Percentiles rank a stretch among this genome's conserved stretches.
These are phyloP conservation scores for Chelmon rostratus DNA, from an alignment of 2,797 vertebrate genomes.

Conservation along the genomic window DNA sequence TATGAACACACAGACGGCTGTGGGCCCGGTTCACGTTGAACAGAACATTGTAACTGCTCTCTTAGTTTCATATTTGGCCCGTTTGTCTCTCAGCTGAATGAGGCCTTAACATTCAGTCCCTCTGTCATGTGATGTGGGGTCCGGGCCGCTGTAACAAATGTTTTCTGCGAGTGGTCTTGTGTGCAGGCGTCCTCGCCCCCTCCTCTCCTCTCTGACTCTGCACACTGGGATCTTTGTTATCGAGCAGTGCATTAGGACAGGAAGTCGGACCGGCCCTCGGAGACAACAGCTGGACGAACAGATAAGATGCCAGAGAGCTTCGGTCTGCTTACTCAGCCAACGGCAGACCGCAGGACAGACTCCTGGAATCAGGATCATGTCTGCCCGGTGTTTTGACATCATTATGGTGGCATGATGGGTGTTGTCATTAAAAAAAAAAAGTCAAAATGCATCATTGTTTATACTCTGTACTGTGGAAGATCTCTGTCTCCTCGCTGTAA, in stretches of 20 bases:
- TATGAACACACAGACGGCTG: neutral
- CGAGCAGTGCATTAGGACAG: constrained; percentile 63
- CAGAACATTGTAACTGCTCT: neutral
- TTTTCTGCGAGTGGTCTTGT: constrained; percentile 20
- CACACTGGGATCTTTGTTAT: constrained; percentile 77
- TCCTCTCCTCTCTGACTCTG: constrained; percentile 2
- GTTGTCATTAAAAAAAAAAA: neutral
- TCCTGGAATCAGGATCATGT: neutral
- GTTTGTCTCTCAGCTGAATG: neutral
- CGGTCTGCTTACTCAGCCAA: constrained; percentile 2
- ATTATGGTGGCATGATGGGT: neutral
- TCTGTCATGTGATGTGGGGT: constrained; percentile 23
- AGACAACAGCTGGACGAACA: constrained; percentile 64
- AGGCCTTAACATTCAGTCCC: constrained; percentile 11
- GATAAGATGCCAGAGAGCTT: constrained; percentile 64
- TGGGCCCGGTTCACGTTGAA: neutral
- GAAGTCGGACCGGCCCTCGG: constrained; percentile 62
- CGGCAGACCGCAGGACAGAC: neutral
- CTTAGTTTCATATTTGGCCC: neutral
- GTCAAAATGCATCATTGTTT: neutral
- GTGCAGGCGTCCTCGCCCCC: constrained; percentile 27
- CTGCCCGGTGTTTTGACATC: neutral
- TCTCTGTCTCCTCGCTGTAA: neutral
- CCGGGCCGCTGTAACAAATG: neutral
- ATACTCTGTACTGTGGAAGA: no score